Evolutionary conservation across 2,113 vertebrate species (phyloP), one percentile per base, ranked within the genome.

Genomic region (Hiodon tergisus): DNA sequence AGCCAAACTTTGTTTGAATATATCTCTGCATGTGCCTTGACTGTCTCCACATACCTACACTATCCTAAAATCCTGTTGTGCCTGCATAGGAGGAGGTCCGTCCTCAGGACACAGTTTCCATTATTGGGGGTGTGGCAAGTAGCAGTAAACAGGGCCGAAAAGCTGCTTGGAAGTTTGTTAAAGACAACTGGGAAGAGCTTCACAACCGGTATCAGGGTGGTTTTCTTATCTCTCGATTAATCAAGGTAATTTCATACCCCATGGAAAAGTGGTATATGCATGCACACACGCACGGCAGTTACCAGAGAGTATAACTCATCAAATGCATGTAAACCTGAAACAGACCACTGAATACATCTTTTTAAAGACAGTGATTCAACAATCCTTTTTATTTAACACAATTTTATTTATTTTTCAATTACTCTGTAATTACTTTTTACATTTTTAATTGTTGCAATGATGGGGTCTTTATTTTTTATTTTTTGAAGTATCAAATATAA

Each of bases 141-240:
- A 94, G 96, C 87, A 98, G 97, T 86, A 96, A 95, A 76, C 94
- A 95, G 52, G 96, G 97, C 9, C 93, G 96, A 75, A 98, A 96
- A 87, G 94, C 95, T 66, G 97, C 97, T 54, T 99, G 97, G 97
- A 97, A 96, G 78, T 99, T 98, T 75, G 91, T 99, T 7, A 94
- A 91, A 81, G 97, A 98, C 85, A 98, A 99, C 59, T 99, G 97
- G 97, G 96, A 98, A 80, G 96, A 98, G 77, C 93, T 99, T 75
- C 94, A 97, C 84, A 98, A 98, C 82, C 94, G 95, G 69, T 99
- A 99, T 89, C 97, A 99, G 82, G 97, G 97, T n/a, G 97, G 97
- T 74, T 99, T 99, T 86, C 91, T 99, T 86, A 97, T 99, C 94
- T 97, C 96, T 81, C 90, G 97, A 76, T 91, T 99, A 84, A 95